Evolutionary conservation across 2,888 invertebrate genomes (phyloP).

Genomic region (Ptychoptera contaminata): DNA sequence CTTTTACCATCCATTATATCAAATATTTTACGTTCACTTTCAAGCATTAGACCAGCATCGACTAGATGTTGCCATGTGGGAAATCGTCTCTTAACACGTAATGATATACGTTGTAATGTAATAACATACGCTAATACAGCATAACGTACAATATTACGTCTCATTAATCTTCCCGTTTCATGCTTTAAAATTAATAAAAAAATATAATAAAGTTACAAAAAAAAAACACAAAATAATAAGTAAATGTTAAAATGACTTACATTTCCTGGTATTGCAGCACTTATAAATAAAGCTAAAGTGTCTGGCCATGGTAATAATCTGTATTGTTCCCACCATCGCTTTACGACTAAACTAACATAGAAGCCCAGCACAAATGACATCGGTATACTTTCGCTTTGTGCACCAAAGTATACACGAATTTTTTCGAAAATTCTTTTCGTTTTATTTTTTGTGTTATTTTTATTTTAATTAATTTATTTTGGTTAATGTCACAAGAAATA

Average conservation of each 20-base stretch:
- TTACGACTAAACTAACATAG: conserved; percentile 82
- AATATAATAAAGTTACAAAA: neutral
- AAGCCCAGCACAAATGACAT: conserved; percentile 93
- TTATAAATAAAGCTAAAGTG: conserved; percentile 78
- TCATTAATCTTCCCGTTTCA: conserved; percentile 75
- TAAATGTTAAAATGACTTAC: conserved; percentile 28
- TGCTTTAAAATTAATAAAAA: conserved; percentile 41
- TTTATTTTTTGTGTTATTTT: too few relatives aligned
- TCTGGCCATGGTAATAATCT: conserved; percentile 87
- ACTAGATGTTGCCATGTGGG: conserved; percentile 83
- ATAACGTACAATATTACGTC: conserved; percentile 78
- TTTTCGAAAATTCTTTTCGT: conserved; percentile 67
- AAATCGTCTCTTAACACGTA: conserved; percentile 75
- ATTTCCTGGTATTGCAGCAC: conserved; percentile 80
- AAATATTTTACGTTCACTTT: conserved; percentile 81
- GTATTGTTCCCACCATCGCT: conserved; percentile 94
- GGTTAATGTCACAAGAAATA: too few relatives aligned
- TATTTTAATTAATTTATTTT: too few relatives aligned
- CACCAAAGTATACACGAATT: conserved; percentile 71
- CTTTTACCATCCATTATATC: conserved; percentile 80
- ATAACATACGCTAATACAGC: conserved; percentile 80
- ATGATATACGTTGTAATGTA: conserved; percentile 71
- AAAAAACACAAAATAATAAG: conserved; percentile 6
- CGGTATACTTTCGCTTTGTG: conserved; percentile 79
- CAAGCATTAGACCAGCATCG: conserved; percentile 80